Evolutionary conservation across 1,140 invertebrate species (phyloP).

Genomic region (Cotesia vestalis): DNA sequence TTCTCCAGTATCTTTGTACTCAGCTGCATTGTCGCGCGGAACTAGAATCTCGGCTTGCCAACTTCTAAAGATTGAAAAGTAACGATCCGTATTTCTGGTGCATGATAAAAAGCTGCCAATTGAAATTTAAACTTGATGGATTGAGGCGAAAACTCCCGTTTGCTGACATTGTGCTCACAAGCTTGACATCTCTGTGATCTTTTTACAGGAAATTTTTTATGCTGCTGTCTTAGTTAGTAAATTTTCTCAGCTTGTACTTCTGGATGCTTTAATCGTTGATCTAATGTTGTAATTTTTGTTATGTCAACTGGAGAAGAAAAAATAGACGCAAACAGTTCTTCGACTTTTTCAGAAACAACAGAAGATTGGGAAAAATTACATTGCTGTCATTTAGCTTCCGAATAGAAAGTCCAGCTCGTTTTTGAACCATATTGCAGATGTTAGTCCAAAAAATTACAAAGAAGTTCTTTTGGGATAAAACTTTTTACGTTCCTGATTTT

Average conservation of each 20-base stretch:
- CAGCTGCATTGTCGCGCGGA: conserved; percentile 90
- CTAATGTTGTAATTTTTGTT: conserved; percentile 81
- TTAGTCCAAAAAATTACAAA: conserved; percentile 76
- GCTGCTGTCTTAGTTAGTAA: conserved; percentile 81
- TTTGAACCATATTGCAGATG: conserved; percentile 80
- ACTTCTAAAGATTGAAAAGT: conserved; percentile 77
- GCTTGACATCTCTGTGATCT: conserved; percentile 84
- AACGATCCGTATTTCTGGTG: conserved; percentile 90
- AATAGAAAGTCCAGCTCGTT: conserved; percentile 72
- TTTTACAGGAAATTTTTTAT: conserved; percentile 89
- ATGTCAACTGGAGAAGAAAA: conserved; percentile 81
- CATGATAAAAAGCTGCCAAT: conserved; percentile 87
- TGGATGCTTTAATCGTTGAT: conserved; percentile 82
- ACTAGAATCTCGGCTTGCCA: conserved; percentile 75
- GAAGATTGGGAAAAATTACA: conserved; percentile 63
- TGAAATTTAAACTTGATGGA: conserved; percentile 98
- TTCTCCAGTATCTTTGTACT: conserved; percentile 52
- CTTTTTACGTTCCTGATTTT: conserved; percentile 84
- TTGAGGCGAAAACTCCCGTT: conserved; percentile 92
- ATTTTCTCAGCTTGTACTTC: conserved; percentile 82
- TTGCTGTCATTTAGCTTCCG: conserved; percentile 46
- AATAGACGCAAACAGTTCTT: conserved; percentile 78
- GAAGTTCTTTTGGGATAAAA: conserved; percentile 67
- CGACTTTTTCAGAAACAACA: conserved; percentile 76
- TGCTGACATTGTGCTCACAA: conserved; percentile 96